These are phyloP conservation scores for Mareca penelope DNA, from an alignment of 2,797 vertebrate genomes.

Conservation along the genomic window DNA sequence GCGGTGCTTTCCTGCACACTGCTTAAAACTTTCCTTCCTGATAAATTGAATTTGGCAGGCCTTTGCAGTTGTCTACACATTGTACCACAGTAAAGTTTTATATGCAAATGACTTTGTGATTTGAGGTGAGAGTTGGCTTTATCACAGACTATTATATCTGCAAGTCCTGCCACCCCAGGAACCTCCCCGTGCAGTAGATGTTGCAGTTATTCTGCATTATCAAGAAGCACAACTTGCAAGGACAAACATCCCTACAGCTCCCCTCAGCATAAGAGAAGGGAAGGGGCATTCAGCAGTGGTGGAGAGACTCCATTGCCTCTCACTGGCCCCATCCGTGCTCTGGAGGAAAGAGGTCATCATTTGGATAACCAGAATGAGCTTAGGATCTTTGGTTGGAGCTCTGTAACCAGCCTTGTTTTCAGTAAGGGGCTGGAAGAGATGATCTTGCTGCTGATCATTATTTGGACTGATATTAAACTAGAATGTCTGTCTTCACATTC, in stretches of 20 bases:
- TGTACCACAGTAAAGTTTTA: background rate
- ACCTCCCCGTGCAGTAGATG: background rate
- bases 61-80: background rate
- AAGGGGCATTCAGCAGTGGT: background rate
- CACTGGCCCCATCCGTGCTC: background rate
- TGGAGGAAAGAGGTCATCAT: background rate
- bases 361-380: background rate
- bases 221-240: background rate
- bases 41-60: slow-evolving; percentile 37
- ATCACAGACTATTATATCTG: background rate
- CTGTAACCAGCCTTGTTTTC: background rate
- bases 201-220: fast-evolving
- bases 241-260: background rate
- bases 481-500: background rate
- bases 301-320: background rate
- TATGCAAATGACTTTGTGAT: background rate
- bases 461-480: background rate
- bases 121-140: background rate
- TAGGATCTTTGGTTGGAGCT: background rate
- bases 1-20: slow-evolving; percentile 14
- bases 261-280: background rate
- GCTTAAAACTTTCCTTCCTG: slow-evolving; percentile 29
- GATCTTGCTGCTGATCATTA: background rate
- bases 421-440: background rate
- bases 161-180: background rate